Conservation (phyloP, 2,888 invertebrate genomes). For the Philhelius pedissequus region DNA sequence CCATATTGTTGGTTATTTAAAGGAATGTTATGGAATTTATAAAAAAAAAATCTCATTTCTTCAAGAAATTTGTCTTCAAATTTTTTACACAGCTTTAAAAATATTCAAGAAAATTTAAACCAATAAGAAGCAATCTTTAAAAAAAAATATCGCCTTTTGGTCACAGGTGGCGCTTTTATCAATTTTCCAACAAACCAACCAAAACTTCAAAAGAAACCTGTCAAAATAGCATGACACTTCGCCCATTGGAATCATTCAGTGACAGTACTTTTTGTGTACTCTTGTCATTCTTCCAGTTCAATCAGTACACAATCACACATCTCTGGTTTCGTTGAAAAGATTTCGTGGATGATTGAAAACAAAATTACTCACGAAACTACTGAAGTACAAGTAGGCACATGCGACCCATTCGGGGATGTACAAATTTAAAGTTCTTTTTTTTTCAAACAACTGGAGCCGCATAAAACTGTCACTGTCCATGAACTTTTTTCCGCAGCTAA, state of each 20-base stretch:
- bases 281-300: neutral
- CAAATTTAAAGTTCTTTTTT: neutral
- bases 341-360: no score
- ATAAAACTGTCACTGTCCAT: constrained; percentile 34
- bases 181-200: no score
- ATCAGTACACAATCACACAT: neutral
- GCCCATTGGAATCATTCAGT: neutral
- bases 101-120: no score
- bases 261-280: neutral
- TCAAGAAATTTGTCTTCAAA: no score
- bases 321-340: no score
- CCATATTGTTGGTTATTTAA: neutral
- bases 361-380: no score
- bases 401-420: neutral
- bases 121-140: no score
- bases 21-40: neutral
- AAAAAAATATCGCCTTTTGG: no score
- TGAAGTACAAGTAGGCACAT: neutral
- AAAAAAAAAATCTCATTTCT: no score
- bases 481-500: constrained; percentile 30
- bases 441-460: constrained; percentile 10
- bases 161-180: no score
- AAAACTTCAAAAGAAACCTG: neutral
- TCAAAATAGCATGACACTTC: neutral
- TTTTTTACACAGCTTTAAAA: no score